Evolutionary conservation across 1,140 invertebrate genomes (phyloP).

Genomic region (Andricus grossulariae): DNA sequence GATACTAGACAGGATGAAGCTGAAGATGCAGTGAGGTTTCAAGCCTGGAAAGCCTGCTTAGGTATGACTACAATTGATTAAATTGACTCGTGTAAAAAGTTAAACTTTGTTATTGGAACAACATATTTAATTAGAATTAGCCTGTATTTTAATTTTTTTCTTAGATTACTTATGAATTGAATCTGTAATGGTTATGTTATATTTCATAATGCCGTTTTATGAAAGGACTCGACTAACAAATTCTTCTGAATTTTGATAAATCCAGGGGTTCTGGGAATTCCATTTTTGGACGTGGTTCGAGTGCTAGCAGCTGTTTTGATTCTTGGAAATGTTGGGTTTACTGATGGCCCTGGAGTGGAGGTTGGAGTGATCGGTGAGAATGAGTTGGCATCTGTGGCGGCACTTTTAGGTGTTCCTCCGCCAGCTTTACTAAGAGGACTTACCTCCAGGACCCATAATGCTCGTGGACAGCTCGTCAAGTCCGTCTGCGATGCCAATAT

Average conservation of each 20-base stretch:
- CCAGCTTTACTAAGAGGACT: constrained; percentile 87
- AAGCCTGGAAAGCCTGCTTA: constrained; percentile 92
- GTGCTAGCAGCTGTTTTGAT: constrained; percentile 93
- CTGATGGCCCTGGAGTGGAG: constrained; percentile 84
- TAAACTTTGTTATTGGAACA: background rate
- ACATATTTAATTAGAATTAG: too few species aligned
- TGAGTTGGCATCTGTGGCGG: constrained; percentile 89
- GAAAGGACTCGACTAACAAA: background rate
- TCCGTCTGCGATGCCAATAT: constrained; percentile 89
- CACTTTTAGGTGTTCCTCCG: constrained; percentile 87
- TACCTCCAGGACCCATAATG: constrained; percentile 89
- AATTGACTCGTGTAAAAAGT: background rate
- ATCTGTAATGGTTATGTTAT: too few species aligned
- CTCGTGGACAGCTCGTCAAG: constrained; percentile 88
- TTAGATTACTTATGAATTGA: too few species aligned
- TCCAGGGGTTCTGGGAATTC: constrained; percentile 89
- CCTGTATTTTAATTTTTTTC: too few species aligned
- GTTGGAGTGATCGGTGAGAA: constrained; percentile 86
- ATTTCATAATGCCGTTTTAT: background rate
- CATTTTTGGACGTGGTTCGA: constrained; percentile 93
- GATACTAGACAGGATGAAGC: constrained; percentile 85
- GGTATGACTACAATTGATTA: constrained; percentile 69
- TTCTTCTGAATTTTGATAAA: constrained; percentile 24
- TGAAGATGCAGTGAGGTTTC: constrained; percentile 86
- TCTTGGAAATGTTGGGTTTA: constrained; percentile 93